Conservation (phyloP, 2,888 invertebrate genomes). For the Stictocephala bisonia region DNA sequence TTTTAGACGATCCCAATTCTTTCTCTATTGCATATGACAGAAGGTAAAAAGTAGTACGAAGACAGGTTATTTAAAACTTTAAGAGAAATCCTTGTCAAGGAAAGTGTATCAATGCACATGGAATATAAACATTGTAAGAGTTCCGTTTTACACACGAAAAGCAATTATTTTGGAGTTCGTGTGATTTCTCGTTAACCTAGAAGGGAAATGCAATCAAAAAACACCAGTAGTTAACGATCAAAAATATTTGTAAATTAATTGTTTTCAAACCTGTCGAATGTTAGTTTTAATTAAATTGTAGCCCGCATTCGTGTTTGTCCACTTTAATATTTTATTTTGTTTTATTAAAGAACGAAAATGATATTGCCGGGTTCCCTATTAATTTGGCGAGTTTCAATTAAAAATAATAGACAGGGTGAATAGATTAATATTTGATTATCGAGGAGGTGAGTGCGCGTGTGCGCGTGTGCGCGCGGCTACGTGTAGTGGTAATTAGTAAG, state of each 20-base stretch:
- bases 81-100: too few relatives aligned
- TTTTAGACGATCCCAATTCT: too few relatives aligned
- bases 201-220: slow-evolving; percentile 17
- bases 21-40: too few relatives aligned
- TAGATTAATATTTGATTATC: slow-evolving; percentile 19
- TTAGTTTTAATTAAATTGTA: slow-evolving; percentile 41
- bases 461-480: too few relatives aligned
- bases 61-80: too few relatives aligned
- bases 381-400: slow-evolving; percentile 24
- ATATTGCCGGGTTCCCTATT: neutral
- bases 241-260: slow-evolving; percentile 22
- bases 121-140: too few relatives aligned
- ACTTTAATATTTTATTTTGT: slow-evolving; percentile 40
- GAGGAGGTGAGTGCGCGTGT: neutral
- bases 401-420: slow-evolving; percentile 34
- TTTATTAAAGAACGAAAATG: slow-evolving; percentile 32
- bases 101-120: too few relatives aligned
- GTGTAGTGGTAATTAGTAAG: slow-evolving; percentile 18
- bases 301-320: slow-evolving; percentile 9
- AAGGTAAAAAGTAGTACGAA: too few relatives aligned
- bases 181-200: too few relatives aligned
- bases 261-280: neutral
- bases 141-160: too few relatives aligned
- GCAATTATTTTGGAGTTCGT: too few relatives aligned
- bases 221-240: slow-evolving; percentile 5